Percentiles rank a stretch among this genome's conserved stretches.
These are phyloP conservation scores for Serranus cabrilla DNA, from an alignment of 2,797 vertebrate species.

Conservation along the genomic window DNA sequence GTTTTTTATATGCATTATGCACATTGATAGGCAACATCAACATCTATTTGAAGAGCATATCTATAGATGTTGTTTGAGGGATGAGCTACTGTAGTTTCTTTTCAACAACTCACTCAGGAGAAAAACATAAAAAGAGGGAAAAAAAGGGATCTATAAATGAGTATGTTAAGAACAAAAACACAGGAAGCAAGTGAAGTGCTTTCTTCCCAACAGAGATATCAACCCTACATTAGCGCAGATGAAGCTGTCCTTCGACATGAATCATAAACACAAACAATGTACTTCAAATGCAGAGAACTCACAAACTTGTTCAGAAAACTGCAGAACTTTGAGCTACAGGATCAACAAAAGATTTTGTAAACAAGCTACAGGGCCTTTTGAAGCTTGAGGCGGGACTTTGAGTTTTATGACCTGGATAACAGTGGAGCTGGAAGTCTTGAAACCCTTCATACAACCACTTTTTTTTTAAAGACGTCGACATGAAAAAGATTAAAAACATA, in stretches of 20 bases:
- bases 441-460: slow-evolving; percentile 26
- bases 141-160: slow-evolving; percentile 54
- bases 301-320: slow-evolving; percentile 26
- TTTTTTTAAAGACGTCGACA: slow-evolving; percentile 33
- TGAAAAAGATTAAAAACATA: slow-evolving; percentile 42
- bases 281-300: not conserved
- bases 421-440: slow-evolving; percentile 39
- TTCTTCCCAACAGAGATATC: slow-evolving; percentile 21
- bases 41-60: slow-evolving; percentile 6
- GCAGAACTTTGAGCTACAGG: slow-evolving; percentile 30
- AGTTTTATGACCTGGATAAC: slow-evolving; percentile 60
- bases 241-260: slow-evolving; percentile 30
- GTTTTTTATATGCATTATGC: slow-evolving; percentile 17
- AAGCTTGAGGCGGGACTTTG: slow-evolving; percentile 48
- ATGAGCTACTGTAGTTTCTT: not conserved
- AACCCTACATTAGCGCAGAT: slow-evolving; percentile 1
- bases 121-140: slow-evolving; percentile 11
- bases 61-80: slow-evolving; percentile 33
- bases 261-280: slow-evolving; percentile 16
- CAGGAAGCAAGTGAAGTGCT: slow-evolving; percentile 11
- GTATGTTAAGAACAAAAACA: slow-evolving; percentile 31
- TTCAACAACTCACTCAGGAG: slow-evolving; percentile 53
- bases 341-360: slow-evolving; percentile 55
- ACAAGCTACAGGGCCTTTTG: slow-evolving; percentile 38
- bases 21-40: not conserved